Evolutionary conservation across 2,797 vertebrate genomes (phyloP).

Genomic region (Coccyzus lansbergi): DNA sequence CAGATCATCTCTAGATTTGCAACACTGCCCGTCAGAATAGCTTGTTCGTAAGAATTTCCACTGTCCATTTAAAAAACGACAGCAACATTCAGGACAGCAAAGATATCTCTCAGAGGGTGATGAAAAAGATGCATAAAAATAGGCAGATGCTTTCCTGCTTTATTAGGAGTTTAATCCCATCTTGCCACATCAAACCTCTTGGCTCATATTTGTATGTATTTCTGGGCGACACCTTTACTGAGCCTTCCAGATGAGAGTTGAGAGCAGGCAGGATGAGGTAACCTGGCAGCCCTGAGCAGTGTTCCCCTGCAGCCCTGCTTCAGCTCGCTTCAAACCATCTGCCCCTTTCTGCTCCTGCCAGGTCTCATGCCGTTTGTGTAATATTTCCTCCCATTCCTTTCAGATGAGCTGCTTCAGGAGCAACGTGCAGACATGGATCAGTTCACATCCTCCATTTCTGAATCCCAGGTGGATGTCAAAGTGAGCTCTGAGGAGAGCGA

Average conservation of each 20-base stretch:
- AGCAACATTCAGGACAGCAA: not conserved
- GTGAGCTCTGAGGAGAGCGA: slow-evolving; percentile 93
- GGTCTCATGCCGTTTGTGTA: not conserved
- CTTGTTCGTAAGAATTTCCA: not conserved
- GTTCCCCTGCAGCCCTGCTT: not conserved
- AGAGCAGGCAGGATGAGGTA: not conserved
- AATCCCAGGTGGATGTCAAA: slow-evolving; percentile 89
- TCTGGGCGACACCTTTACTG: not conserved
- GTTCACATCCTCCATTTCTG: slow-evolving; percentile 93
- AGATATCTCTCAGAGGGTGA: not conserved
- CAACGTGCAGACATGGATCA: slow-evolving; percentile 95
- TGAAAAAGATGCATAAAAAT: not conserved
- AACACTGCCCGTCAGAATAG: not conserved
- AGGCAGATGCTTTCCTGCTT: not conserved
- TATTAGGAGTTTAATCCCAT: not conserved
- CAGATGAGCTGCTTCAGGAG: slow-evolving; percentile 94
- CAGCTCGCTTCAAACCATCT: slow-evolving; percentile 5
- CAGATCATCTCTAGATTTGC: not conserved
- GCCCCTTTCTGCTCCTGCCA: not conserved
- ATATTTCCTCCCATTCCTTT: not conserved
- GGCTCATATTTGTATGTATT: not conserved
- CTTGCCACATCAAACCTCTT: not conserved
- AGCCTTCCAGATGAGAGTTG: slow-evolving; percentile 4
- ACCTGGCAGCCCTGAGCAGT: not conserved
- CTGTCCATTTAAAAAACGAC: not conserved